Evolutionary conservation across 2,797 vertebrate genomes (phyloP).

Genomic region (Falco naumanni): DNA sequence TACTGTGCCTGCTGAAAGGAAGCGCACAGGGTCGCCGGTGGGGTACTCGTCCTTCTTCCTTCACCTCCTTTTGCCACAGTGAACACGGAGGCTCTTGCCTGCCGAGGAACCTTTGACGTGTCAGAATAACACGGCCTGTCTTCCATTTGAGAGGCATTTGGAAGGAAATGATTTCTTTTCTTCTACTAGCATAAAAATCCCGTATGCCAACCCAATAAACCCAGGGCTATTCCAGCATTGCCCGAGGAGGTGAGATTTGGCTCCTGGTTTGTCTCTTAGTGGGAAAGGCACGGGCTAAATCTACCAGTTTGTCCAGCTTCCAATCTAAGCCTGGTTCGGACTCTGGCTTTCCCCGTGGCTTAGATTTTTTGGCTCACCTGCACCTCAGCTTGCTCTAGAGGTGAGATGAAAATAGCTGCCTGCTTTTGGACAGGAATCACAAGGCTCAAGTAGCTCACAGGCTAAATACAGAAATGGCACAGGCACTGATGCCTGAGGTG

Average conservation of each 20-base stretch:
- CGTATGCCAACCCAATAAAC: neutral
- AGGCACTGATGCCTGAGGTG: neutral
- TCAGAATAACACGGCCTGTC: neutral
- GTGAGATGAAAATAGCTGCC: slow-evolving; percentile 14
- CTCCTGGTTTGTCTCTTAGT: neutral
- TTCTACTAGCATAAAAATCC: neutral
- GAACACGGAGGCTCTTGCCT: neutral
- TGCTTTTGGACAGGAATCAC: neutral
- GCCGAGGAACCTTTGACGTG: neutral
- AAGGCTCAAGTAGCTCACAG: neutral
- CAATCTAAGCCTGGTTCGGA: neutral
- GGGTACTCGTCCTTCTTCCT: neutral
- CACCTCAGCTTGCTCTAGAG: neutral
- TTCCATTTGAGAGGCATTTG: neutral
- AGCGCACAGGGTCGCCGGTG: rapidly evolving
- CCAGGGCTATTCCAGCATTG: neutral
- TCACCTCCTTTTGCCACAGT: neutral
- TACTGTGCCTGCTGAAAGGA: neutral
- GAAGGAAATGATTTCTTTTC: neutral
- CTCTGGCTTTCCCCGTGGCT: neutral
- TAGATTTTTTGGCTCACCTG: slow-evolving; percentile 27
- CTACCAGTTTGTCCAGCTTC: neutral
- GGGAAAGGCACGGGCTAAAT: neutral
- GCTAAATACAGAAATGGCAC: neutral
- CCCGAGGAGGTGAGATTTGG: neutral